Base-by-base conservation (phyloP, 2,113 vertebrate genomes). In the Amphilophus citrinellus region DNA sequence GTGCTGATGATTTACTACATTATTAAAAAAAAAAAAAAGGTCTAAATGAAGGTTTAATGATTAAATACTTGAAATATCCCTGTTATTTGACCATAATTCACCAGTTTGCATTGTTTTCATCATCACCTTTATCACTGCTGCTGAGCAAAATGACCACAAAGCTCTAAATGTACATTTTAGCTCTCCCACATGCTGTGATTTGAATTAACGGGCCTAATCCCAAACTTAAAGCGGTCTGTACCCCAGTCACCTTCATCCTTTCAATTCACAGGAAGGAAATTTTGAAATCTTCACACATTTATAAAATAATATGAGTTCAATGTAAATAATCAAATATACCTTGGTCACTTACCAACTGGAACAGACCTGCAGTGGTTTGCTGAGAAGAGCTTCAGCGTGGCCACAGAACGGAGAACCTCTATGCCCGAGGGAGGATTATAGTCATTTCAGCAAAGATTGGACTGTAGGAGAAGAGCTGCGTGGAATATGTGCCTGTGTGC, bases 391-490 rank as follows among this genome's bases (percentile, higher is more conserved):
- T 80, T 84, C 35, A 79, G 20, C 32, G 18, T 58, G 80, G 63
- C 80, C 62, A 58, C 83, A 82, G 77, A 79, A 87, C 84, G 81
- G 61, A 66, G 80, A 61, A 76, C 61, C 56, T 79, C 9, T 32
- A 61, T 76, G 39, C 78, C 79, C 63, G 82, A 58, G n/a, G 88
- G 79, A 85, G 57, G 78, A 90, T 91, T 92, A 86, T 83, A 85
- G 89, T 89, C 58, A 92, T 89, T 91, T 91, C 77, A 78, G 77
- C 66, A 61, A 75, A 82, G 75, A 89, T 77, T 87, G 47, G 61
- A 79, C 73, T 60, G 88, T 82, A 82, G 88, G 86, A 87, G 83
- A 60, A 50, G 60, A 81, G 60, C 18, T 5, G 68, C 22, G 6
- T 84, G 71, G 78, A 58, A 32, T 59, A n/a, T 61, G 27, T 61